These are phyloP conservation scores for Cataglyphis livida DNA, from an alignment of 2,888 invertebrate species.

Conservation along the genomic window DNA sequence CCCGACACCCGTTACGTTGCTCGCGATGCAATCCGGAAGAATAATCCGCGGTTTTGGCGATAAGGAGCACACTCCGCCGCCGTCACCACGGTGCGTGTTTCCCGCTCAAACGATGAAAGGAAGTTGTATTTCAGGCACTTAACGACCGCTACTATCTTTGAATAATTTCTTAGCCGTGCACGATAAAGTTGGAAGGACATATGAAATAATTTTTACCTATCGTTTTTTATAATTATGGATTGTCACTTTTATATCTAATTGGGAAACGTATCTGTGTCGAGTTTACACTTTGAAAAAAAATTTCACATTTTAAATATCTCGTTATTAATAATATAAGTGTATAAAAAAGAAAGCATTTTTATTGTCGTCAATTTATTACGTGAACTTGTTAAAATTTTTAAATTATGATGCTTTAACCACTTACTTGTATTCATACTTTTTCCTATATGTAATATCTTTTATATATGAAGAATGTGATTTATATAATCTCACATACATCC, in stretches of 20 bases:
- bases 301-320: neutral
- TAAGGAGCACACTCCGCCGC: slow-evolving; percentile 14
- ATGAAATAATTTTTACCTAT: neutral
- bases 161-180: neutral
- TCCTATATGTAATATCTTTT: neutral
- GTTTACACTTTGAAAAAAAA: neutral
- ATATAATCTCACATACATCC: neutral
- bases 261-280: neutral
- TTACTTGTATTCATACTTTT: neutral
- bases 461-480: neutral
- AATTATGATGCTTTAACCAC: neutral
- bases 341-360: neutral
- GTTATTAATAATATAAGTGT: neutral
- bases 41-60: slow-evolving; percentile 57
- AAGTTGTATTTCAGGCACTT: slow-evolving; percentile 69
- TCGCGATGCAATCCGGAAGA: slow-evolving; percentile 68
- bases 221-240: neutral
- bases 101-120: slow-evolving; percentile 56
- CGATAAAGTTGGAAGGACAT: neutral
- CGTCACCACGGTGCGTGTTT: slow-evolving; percentile 18
- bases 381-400: neutral
- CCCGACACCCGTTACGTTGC: slow-evolving; percentile 62
- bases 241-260: neutral
- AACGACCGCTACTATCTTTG: slow-evolving; percentile 60
- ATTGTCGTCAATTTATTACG: neutral